Base-by-base conservation (phyloP, 2,888 invertebrate species). In the Xanthostigma xanthostigma region DNA sequence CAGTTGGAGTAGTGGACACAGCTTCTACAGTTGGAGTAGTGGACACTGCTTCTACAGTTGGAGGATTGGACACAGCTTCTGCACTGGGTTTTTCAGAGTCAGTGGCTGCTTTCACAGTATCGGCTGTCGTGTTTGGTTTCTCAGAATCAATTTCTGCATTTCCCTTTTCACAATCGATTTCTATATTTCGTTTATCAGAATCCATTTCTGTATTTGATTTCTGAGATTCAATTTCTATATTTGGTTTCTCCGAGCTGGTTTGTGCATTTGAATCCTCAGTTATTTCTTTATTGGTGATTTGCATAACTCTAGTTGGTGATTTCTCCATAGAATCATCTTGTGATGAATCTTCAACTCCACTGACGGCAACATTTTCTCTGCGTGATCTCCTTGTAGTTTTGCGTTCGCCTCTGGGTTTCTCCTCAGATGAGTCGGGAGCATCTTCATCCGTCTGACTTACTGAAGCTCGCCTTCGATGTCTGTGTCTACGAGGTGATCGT, bases 381-480 rank as follows among this genome's bases (percentile, higher is more conserved):
- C 41, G 42, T 9, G 41, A 42, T 43, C 51, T 46, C 13, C 53
- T 46, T 8, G 53, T 51, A 67, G 66, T 59, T 67, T 70, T 51
- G 57, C 65, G 68, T 39, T 62, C 61, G 56, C 68, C 70, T 54
- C 66, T 49, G 33, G 53, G 67, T 56, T 66, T 73, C 38, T 73
- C 73, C 11, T 73, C 73, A 3, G 63, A 62, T 27, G 64, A 65
- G 48, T 71, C 69, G 10, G 65, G 62, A 53, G 69, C 71, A 13
- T 70, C 68, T 52, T 74, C 73, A 51, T 74, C 73, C 51, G 70
- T 70, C 8, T 71, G 70, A 56, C 72, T 71, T 9, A 70, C 68
- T 10, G 74, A 70, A 37, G 45, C 14, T 10, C 48, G 43, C 13
- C 43, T 65, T 4, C 70, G 67, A 57, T 68, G 69, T 56, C 71